Conservation (phyloP, 2,797 vertebrate genomes). For the Falco peregrinus region DNA sequence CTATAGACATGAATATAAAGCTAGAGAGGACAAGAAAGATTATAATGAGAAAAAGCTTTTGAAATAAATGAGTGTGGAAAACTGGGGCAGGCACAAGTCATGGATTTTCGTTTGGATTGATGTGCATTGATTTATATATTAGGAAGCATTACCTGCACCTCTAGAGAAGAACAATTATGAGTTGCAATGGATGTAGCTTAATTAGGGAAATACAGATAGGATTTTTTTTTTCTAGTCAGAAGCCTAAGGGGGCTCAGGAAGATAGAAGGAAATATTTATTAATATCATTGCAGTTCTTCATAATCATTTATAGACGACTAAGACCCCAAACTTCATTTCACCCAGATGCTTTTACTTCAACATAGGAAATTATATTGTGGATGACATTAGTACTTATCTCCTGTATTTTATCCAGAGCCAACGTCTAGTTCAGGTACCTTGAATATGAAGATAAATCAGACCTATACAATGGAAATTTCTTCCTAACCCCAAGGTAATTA, state of each 20-base stretch:
- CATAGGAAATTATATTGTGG: neutral
- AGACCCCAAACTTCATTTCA: too few relatives aligned
- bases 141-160: neutral
- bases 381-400: neutral
- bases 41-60: conserved; percentile 7
- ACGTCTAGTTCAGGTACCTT: neutral
- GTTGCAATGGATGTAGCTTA: neutral
- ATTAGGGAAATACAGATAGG: conserved; percentile 12
- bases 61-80: conserved; percentile 40
- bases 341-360: neutral
- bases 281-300: neutral
- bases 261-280: neutral
- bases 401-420: neutral
- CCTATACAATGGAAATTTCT: neutral
- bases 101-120: neutral
- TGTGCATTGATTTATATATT: neutral
- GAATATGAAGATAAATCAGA: neutral
- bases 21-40: neutral
- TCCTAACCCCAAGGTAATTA: neutral
- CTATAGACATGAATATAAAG: neutral
- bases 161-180: neutral
- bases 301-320: neutral
- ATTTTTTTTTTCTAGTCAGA: conserved; percentile 8
- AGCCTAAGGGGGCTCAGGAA: neutral
- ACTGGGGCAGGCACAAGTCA: neutral